These are phyloP conservation scores for Cephus spinipes DNA, from an alignment of 2,888 invertebrate genomes.

Conservation along the genomic window DNA sequence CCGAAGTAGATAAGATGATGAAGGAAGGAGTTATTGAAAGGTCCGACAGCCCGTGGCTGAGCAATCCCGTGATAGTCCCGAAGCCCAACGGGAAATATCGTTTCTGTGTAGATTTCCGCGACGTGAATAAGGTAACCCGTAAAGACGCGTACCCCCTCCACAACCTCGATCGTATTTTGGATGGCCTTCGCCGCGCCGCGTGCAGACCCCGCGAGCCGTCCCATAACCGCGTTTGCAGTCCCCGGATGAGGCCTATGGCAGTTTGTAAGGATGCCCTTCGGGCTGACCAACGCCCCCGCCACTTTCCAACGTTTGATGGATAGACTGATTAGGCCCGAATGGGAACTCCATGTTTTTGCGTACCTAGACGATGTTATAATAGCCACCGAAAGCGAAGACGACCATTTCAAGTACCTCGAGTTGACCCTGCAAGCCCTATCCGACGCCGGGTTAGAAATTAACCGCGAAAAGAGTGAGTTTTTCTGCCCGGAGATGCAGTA, in stretches of 20 bases:
- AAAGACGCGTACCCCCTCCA: neutral
- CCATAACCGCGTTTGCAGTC: slow-evolving; percentile 33
- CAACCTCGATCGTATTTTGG: too few relatives aligned
- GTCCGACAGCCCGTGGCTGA: neutral
- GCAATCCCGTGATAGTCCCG: neutral
- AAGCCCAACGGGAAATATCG: neutral
- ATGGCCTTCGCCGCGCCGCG: neutral
- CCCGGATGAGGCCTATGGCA: slow-evolving; percentile 31
- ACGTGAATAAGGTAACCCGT: too few relatives aligned
- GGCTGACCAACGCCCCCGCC: slow-evolving; percentile 43
- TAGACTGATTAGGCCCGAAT: slow-evolving; percentile 32
- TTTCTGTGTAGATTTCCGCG: too few relatives aligned
- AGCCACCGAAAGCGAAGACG: slow-evolving; percentile 29
- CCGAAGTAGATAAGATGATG: slow-evolving; percentile 7
- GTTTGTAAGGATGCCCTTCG: slow-evolving; percentile 48
- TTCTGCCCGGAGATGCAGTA: slow-evolving; percentile 9
- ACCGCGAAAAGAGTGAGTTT: slow-evolving; percentile 13
- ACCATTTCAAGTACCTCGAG: slow-evolving; percentile 31
- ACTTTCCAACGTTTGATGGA: slow-evolving; percentile 43
- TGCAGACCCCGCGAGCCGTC: slow-evolving; percentile 24
- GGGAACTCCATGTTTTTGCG: slow-evolving; percentile 33
- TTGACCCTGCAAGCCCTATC: slow-evolving; percentile 31
- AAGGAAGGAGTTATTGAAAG: neutral
- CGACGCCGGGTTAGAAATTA: slow-evolving; percentile 26
- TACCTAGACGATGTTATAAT: slow-evolving; percentile 44